Conservation (phyloP, 2,888 invertebrate species). For the Agrotis segetum region DNA sequence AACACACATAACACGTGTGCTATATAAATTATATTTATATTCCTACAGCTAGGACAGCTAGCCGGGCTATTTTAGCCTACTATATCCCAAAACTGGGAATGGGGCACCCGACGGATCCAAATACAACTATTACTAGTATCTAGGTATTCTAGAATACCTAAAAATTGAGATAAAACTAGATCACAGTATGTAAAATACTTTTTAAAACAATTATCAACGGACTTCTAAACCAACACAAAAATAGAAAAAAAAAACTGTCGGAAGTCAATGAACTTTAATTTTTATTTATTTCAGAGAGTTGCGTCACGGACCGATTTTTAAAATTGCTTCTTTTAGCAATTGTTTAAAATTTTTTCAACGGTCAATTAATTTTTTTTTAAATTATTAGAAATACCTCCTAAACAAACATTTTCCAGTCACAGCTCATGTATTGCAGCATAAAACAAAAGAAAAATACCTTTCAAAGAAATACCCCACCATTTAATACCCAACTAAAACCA, state of each 20-base stretch:
- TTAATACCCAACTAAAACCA: constrained; percentile 7
- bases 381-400: neutral
- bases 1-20: neutral
- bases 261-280: no score
- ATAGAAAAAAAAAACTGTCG: no score
- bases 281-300: no score
- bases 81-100: neutral
- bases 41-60: neutral
- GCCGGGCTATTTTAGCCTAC: neutral
- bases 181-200: neutral
- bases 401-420: neutral
- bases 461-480: constrained; percentile 8
- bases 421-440: neutral
- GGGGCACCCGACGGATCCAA: no score
- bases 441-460: neutral
- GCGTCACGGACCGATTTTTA: no score
- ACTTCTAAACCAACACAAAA: no score
- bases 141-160: neutral
- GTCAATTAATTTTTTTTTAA: no score
- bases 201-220: no score
- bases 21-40: neutral
- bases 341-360: no score
- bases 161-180: neutral
- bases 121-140: neutral
- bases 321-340: no score